phyloP scores from a whole-genome alignment of 2,113 vertebrate genomes.

The Apus apus region DNA sequence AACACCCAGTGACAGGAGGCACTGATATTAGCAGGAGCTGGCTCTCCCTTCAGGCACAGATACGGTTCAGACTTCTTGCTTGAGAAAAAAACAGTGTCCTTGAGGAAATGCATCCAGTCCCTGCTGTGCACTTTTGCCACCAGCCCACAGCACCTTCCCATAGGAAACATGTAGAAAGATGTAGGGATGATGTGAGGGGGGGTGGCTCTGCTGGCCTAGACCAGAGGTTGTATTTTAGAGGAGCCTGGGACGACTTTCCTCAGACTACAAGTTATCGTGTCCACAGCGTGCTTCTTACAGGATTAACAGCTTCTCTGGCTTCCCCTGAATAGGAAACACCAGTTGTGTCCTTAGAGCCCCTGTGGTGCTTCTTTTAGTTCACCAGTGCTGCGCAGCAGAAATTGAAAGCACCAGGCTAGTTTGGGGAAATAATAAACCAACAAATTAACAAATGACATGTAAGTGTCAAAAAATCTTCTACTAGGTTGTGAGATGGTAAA shows the following conservation, averaged over 20 bases:
- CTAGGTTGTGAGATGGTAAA: background rate
- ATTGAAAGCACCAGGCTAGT: background rate
- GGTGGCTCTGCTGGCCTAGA: too few species aligned
- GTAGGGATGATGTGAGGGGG: fast-evolving
- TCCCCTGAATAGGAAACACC: background rate
- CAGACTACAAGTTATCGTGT: background rate
- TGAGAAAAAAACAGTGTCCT: background rate
- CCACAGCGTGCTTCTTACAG: background rate
- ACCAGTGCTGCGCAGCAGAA: background rate
- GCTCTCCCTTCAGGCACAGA: background rate
- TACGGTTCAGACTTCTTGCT: background rate
- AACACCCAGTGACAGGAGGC: background rate
- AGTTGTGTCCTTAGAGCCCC: background rate
- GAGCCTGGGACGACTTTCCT: background rate
- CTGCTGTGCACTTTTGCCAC: fast-evolving
- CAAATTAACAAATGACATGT: background rate
- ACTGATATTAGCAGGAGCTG: background rate
- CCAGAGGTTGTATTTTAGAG: background rate
- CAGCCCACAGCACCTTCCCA: background rate
- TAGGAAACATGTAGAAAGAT: background rate
- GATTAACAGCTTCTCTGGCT: background rate
- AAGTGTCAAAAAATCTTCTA: background rate
- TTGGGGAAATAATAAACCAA: background rate
- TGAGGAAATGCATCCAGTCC: background rate
- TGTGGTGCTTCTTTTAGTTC: background rate